A percentile compares a stretch with the other conserved stretches of the same genome.
Conservation (phyloP, 1,140 invertebrate species). For the Colletes latitarsis region DNA sequence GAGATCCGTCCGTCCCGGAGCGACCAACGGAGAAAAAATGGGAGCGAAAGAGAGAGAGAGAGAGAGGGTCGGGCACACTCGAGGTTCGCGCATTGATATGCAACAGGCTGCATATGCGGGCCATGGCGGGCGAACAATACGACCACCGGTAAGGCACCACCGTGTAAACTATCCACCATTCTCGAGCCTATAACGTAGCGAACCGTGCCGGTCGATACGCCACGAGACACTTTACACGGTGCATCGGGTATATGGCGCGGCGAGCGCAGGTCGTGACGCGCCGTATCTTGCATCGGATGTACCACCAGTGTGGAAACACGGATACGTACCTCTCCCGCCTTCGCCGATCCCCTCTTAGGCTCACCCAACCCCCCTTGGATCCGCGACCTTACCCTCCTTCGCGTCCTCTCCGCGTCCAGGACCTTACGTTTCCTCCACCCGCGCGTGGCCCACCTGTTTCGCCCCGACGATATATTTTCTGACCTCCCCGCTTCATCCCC, state of each 20-base stretch:
- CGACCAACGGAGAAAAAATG: not conserved
- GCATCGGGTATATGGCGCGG: slow-evolving; percentile 72
- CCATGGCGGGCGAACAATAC: slow-evolving; percentile 67
- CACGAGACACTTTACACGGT: slow-evolving; percentile 68
- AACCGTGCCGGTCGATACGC: slow-evolving; percentile 57
- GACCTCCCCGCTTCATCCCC: slow-evolving; percentile 2
- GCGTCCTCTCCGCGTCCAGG: slow-evolving; percentile 12
- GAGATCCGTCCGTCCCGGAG: slow-evolving; percentile 12
- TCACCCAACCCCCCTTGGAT: slow-evolving; percentile 4
- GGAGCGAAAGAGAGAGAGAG: not conserved
- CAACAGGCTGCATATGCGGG: slow-evolving; percentile 68
- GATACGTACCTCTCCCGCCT: slow-evolving; percentile 69
- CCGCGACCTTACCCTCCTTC: slow-evolving; percentile 26
- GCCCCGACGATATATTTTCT: not conserved
- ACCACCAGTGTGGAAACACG: slow-evolving; percentile 79
- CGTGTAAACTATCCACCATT: slow-evolving; percentile 73
- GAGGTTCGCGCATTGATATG: slow-evolving; percentile 67
- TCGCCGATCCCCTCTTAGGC: slow-evolving; percentile 42
- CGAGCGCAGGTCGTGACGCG: slow-evolving; percentile 76
- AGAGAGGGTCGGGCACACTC: slow-evolving; percentile 36
- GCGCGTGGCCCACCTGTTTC: slow-evolving; percentile 11
- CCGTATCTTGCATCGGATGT: slow-evolving; percentile 79
- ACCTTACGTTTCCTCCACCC: not conserved
- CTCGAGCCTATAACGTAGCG: slow-evolving; percentile 60
- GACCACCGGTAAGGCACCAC: slow-evolving; percentile 72